phyloP scores from a whole-genome alignment of 2,797 vertebrate genomes.

The Oreonectes daqikongensis region DNA sequence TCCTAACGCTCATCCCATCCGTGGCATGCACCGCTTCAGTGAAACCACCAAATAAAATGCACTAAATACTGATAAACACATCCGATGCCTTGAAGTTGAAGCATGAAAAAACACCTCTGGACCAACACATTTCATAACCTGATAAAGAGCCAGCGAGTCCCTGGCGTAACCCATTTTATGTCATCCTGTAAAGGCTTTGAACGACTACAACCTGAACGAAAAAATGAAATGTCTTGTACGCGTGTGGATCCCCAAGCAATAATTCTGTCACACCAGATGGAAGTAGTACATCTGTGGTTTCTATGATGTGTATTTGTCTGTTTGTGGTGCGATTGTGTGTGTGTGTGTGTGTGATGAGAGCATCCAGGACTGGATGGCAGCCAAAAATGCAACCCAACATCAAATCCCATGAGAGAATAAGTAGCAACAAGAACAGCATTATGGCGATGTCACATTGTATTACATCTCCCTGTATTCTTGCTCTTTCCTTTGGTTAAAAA shows the following conservation, averaged over 20 bases:
- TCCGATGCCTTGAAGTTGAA: too few species aligned
- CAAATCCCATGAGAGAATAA: constrained; percentile 47
- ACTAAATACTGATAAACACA: not conserved
- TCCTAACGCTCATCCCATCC: not conserved
- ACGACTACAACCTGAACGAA: constrained; percentile 14
- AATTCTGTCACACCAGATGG: constrained; percentile 50
- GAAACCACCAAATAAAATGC: not conserved
- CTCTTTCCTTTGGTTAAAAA: not conserved
- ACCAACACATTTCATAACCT: not conserved
- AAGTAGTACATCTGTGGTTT: constrained; percentile 56
- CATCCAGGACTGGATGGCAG: constrained; percentile 24
- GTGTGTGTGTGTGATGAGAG: constrained; percentile 29
- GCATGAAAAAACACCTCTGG: not conserved
- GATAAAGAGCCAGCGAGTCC: not conserved
- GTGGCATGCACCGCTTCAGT: not conserved
- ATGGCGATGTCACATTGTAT: constrained; percentile 17
- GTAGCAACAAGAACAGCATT: constrained; percentile 42
- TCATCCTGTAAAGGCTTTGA: constrained; percentile 1
- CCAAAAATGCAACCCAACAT: constrained; percentile 38
- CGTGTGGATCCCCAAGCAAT: constrained; percentile 26
- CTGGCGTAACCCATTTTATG: not conserved
- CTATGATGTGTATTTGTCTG: constrained; percentile 45
- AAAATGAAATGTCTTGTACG: constrained; percentile 28
- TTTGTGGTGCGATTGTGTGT: constrained; percentile 18
- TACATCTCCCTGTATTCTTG: constrained; percentile 10